Evolutionary conservation across 1,140 invertebrate genomes (phyloP).

Genomic region (Piezodorus guildinii): DNA sequence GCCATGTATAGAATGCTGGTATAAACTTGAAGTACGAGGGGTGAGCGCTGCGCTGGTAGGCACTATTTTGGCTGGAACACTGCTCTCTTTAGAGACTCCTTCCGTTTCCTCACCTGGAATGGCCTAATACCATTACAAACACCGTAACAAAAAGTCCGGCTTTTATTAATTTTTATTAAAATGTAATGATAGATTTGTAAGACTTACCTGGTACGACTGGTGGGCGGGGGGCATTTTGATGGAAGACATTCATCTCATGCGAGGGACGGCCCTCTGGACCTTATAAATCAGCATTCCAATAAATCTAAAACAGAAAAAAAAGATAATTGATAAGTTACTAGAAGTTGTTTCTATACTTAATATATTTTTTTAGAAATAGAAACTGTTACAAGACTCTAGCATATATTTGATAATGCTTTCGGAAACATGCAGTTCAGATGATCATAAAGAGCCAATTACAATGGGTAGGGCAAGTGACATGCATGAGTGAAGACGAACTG

Average conservation of each 20-base stretch:
- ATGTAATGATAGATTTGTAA: constrained; percentile 9
- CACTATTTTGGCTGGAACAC: neutral
- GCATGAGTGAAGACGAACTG: too few relatives aligned
- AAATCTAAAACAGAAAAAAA: constrained; percentile 15
- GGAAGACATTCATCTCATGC: constrained; percentile 32
- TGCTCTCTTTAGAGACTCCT: neutral
- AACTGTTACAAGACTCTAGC: too few relatives aligned
- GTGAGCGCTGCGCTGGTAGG: constrained; percentile 17
- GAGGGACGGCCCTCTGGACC: constrained; percentile 19
- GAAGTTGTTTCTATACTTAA: too few relatives aligned
- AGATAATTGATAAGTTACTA: too few relatives aligned
- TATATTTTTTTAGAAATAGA: too few relatives aligned
- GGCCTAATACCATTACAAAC: neutral
- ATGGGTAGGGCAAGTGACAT: too few relatives aligned
- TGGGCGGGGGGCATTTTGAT: constrained; percentile 42
- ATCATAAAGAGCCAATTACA: too few relatives aligned
- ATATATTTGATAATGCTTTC: too few relatives aligned
- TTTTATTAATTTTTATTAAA: too few relatives aligned
- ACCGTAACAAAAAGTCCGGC: too few relatives aligned
- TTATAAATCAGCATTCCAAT: constrained; percentile 23
- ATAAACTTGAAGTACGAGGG: constrained; percentile 23
- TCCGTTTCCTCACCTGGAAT: constrained; percentile 24
- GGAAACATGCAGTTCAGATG: too few relatives aligned
- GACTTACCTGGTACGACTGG: constrained; percentile 33
- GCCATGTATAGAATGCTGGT: constrained; percentile 19